Evolutionary conservation across 1,140 invertebrate genomes (phyloP).

Genomic region (Cotesia vestalis): DNA sequence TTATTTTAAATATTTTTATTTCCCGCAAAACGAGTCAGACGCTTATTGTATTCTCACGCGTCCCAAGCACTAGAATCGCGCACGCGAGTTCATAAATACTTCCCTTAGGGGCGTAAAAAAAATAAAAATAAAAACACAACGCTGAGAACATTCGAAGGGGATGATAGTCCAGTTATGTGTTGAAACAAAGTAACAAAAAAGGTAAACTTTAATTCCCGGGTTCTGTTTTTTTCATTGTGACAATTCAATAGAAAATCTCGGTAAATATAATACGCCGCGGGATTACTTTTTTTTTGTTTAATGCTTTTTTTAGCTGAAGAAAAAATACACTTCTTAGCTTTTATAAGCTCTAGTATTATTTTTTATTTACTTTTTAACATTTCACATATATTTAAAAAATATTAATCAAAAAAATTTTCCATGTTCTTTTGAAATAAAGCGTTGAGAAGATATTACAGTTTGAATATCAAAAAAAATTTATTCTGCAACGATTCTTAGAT

Average conservation of each 20-base stretch:
- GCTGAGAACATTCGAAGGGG: constrained; percentile 5
- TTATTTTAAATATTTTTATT: constrained; percentile 28
- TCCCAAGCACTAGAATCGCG: constrained; percentile 7
- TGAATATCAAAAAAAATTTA: too few relatives aligned
- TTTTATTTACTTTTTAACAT: background rate
- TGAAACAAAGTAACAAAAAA: constrained; percentile 28
- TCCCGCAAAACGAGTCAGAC: constrained; percentile 18
- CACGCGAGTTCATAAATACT: constrained; percentile 36
- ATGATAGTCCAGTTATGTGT: constrained; percentile 4
- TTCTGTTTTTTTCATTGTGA: constrained; percentile 15
- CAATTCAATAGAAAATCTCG: constrained; percentile 33
- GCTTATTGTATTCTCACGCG: constrained; percentile 32
- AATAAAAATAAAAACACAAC: constrained; percentile 15
- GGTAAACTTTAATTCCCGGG: constrained; percentile 34
- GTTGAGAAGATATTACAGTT: too few relatives aligned
- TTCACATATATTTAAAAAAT: background rate
- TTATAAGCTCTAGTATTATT: background rate
- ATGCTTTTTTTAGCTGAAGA: background rate
- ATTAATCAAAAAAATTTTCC: too few relatives aligned
- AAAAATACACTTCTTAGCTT: constrained; percentile 7
- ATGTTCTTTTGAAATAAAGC: too few relatives aligned
- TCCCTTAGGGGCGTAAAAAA: background rate
- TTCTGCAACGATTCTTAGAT: too few relatives aligned
- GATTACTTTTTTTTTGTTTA: constrained; percentile 11
- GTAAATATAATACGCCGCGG: constrained; percentile 26